Percentiles rank a stretch among this genome's conserved stretches.
Evolutionary conservation across 2,113 vertebrate genomes (phyloP).

Genomic region (Amia ocellicauda): DNA sequence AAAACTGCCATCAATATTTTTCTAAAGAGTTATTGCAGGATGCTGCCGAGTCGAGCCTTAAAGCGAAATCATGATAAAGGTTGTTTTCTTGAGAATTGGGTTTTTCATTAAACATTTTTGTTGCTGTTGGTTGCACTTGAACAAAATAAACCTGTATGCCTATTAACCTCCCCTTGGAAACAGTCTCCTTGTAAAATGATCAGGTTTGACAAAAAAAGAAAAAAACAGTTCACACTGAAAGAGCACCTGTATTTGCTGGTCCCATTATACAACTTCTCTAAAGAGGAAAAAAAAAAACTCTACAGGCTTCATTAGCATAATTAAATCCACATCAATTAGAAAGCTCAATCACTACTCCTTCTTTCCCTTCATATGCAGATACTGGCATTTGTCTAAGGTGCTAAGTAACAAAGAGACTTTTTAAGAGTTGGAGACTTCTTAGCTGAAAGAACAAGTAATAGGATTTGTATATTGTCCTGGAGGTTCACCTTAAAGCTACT

Average conservation of each 20-base stretch:
- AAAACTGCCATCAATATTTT: too few relatives aligned
- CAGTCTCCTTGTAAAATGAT: slow-evolving; percentile 17
- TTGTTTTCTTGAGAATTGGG: slow-evolving; percentile 1
- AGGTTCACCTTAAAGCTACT: slow-evolving; percentile 67
- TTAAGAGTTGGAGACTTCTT: slow-evolving; percentile 57
- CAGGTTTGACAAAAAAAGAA: slow-evolving; percentile 67
- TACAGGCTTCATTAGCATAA: slow-evolving; percentile 90
- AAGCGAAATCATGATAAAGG: too few relatives aligned
- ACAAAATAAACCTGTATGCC: slow-evolving; percentile 10
- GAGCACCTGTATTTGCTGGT: slow-evolving; percentile 82
- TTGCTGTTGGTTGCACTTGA: slow-evolving; percentile 3
- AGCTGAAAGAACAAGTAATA: slow-evolving; percentile 68
- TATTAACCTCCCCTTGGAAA: slow-evolving; percentile 21
- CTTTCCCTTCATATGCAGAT: slow-evolving; percentile 84
- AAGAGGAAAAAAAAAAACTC: slow-evolving; percentile 46
- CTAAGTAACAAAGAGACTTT: slow-evolving; percentile 74
- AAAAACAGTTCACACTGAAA: slow-evolving; percentile 64
- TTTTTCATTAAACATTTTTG: slow-evolving; percentile 6
- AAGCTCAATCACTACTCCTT: slow-evolving; percentile 70
- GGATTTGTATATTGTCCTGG: slow-evolving; percentile 65
- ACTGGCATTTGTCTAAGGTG: slow-evolving; percentile 78
- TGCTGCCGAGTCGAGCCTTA: too few relatives aligned
- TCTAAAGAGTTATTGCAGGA: too few relatives aligned
- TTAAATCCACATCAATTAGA: slow-evolving; percentile 94
- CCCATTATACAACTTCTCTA: slow-evolving; percentile 61